Evolutionary conservation across 2,797 vertebrate species (phyloP).

Genomic region (Myotis findleyi): DNA sequence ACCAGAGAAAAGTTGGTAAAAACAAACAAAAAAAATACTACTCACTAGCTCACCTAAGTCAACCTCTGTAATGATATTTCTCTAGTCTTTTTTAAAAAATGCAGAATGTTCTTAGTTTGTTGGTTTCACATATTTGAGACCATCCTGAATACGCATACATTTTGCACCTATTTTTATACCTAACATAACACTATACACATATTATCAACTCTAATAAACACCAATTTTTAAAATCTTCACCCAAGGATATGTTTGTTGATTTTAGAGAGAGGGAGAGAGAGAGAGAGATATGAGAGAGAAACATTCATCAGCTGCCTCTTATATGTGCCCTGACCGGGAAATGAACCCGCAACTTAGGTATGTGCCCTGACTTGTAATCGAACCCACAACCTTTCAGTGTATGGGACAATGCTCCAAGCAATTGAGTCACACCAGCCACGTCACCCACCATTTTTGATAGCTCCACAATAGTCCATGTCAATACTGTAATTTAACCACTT

Average conservation of each 20-base stretch:
- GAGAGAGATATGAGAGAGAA: neutral
- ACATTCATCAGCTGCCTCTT: neutral
- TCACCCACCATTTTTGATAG: neutral
- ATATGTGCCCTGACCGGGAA: neutral
- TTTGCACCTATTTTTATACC: neutral
- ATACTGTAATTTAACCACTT: neutral
- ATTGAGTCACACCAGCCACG: neutral
- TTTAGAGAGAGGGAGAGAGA: neutral
- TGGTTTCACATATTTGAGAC: slow-evolving; percentile 26
- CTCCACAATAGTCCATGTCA: neutral
- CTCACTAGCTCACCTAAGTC: neutral
- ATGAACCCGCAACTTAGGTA: neutral
- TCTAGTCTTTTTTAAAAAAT: neutral
- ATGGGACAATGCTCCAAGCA: neutral
- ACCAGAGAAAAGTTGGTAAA: neutral
- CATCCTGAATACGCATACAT: neutral
- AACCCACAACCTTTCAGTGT: neutral
- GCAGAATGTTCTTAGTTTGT: neutral
- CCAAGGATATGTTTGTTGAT: neutral
- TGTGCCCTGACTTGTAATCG: neutral
- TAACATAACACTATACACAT: neutral
- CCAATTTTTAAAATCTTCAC: neutral
- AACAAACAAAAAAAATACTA: neutral
- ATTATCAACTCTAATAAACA: neutral
- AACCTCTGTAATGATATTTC: neutral